Base-by-base conservation (phyloP, 2,888 invertebrate species). In the Napeogenes inachia region DNA sequence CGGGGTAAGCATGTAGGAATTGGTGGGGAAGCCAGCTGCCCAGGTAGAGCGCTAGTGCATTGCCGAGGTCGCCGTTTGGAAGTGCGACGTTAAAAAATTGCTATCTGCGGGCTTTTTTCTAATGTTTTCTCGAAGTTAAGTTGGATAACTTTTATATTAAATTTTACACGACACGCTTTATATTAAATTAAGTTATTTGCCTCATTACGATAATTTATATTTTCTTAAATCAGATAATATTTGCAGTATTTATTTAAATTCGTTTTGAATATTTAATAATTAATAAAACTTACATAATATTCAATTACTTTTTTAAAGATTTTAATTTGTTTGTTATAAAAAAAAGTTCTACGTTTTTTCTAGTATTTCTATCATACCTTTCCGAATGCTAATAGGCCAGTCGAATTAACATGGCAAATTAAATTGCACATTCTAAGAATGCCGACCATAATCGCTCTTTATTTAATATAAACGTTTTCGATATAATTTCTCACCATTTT, bases 1-100 rank as follows among this genome's bases (percentile, higher is more conserved):
- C 82, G 83, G 87, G 87, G 81, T 81, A 81, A 80, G 80, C 78
- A 78, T 72, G 75, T 75, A 75, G 65, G 76, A 77, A 71, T 77
- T 79, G 82, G 88, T 85, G 87, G 89, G 88, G 89, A 75, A 80
- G 81, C 85, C 90, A 89, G 89, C 89, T 89, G 90, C 85, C 82
- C 86, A 88, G 88, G 89, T 88, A 89, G 88, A 84, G 83, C 79
- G 78, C 81, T 72, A 79, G 83, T 85, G 82, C 82, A 80, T 77
- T 82, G 85, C 84, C 79, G 80, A 79, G 84, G 82, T 84, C 87
- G 78, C 78, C 80, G 85, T 88, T 88, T 87, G 85, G 89, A 88
- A 87, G 85, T 88, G 85, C 87, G 82, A 76, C 75, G 81, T 75
- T 82, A 80, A 84, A 83, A 79, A 76, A 85, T 86, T 81, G 80